Evolutionary conservation across 2,797 vertebrate species (phyloP).

Genomic region (Eleutherodactylus coqui): DNA sequence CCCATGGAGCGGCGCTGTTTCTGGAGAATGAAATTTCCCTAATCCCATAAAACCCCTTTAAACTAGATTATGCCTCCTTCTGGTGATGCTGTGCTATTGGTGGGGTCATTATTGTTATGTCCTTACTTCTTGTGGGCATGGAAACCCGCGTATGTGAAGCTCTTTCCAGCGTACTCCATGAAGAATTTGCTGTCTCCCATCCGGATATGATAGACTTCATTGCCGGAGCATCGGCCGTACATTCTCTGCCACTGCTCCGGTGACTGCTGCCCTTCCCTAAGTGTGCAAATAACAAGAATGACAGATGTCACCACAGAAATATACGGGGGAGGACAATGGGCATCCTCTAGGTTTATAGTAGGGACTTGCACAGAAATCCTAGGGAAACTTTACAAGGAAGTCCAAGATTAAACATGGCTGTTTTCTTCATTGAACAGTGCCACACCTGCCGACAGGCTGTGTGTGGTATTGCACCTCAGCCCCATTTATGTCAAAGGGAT

Average conservation of each 20-base stretch:
- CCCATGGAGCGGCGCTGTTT: background rate
- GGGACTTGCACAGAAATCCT: background rate
- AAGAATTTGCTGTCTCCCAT: constrained; percentile 87
- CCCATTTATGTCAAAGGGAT: too few relatives aligned
- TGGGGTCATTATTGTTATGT: too few relatives aligned
- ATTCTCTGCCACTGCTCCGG: constrained; percentile 85
- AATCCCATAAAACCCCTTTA: background rate
- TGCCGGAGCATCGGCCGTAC: constrained; percentile 85
- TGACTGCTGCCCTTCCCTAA: constrained; percentile 85
- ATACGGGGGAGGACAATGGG: background rate
- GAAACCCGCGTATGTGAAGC: constrained; percentile 85
- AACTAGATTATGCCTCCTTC: background rate
- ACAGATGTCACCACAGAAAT: background rate
- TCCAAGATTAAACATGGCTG: too few relatives aligned
- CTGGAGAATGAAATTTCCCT: background rate
- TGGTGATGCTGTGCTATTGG: too few relatives aligned
- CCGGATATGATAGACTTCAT: constrained; percentile 85
- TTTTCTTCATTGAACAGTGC: too few relatives aligned
- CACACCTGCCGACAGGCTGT: too few relatives aligned
- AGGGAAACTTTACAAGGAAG: too few relatives aligned
- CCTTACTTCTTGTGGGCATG: constrained; percentile 85
- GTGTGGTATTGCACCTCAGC: too few relatives aligned
- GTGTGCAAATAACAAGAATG: background rate
- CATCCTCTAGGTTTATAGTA: background rate
- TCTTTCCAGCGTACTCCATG: constrained; percentile 84